These are phyloP conservation scores for Xiphydria camelus DNA, from an alignment of 2,888 invertebrate species.

Conservation along the genomic window DNA sequence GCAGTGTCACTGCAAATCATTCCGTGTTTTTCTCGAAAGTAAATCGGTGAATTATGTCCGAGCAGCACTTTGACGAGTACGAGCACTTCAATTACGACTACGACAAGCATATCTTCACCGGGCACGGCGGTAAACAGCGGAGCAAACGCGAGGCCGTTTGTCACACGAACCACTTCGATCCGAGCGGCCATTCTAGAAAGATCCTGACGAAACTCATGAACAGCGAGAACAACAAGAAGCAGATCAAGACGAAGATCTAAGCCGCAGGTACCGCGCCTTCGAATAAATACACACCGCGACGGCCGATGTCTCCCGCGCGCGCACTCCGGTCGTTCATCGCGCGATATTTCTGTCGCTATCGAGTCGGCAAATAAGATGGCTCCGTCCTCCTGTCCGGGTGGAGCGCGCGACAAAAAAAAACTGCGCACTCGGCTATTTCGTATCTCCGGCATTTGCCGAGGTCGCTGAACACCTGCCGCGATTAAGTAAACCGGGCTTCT, in stretches of 20 bases:
- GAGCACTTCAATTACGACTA: constrained; percentile 94
- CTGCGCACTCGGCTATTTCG: too few species aligned
- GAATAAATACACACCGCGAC: too few species aligned
- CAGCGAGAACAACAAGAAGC: constrained; percentile 79
- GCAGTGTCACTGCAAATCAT: not conserved
- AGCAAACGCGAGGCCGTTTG: constrained; percentile 85
- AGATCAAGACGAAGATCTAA: constrained; percentile 48
- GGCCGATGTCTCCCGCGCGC: too few species aligned
- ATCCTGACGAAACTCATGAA: constrained; percentile 83
- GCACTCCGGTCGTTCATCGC: too few species aligned
- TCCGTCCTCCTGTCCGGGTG: too few species aligned
- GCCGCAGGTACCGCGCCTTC: not conserved
- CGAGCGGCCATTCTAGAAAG: constrained; percentile 92
- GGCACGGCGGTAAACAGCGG: constrained; percentile 89
- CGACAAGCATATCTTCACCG: constrained; percentile 85
- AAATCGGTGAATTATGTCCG: constrained; percentile 69
- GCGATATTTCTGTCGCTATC: too few species aligned
- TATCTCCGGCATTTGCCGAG: too few species aligned
- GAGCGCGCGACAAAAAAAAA: too few species aligned
- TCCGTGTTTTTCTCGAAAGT: not conserved
- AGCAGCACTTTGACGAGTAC: constrained; percentile 85
- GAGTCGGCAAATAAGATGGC: too few species aligned
- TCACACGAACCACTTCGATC: constrained; percentile 91
- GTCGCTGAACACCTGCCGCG: too few species aligned
- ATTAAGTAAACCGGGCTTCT: too few species aligned